These are phyloP conservation scores for Notechis scutatus DNA, from an alignment of 2,113 vertebrate genomes.

Conservation along the genomic window DNA sequence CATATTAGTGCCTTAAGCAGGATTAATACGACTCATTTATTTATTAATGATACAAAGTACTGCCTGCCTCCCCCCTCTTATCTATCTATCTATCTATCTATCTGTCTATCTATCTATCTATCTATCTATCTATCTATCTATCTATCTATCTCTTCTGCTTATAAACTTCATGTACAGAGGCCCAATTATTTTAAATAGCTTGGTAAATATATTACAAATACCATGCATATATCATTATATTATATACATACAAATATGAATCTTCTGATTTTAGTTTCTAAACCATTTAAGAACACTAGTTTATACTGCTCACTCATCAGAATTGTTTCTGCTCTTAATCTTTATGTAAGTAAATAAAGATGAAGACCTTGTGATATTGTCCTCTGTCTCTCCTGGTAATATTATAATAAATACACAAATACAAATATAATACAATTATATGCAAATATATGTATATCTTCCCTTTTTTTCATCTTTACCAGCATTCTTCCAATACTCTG, in stretches of 20 bases:
- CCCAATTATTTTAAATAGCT: background rate
- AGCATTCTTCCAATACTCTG: too few species aligned
- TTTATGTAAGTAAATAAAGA: background rate
- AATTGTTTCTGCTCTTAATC: background rate
- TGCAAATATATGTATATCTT: background rate
- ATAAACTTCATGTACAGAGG: background rate
- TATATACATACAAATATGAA: background rate
- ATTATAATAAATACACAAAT: background rate
- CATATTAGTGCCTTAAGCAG: background rate
- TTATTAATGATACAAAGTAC: background rate
- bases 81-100: accelerated
- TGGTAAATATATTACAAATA: background rate
- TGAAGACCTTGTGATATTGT: background rate
- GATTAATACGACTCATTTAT: background rate
- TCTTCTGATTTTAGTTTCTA: background rate
- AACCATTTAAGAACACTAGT: background rate
- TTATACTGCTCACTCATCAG: background rate
- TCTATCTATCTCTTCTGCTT: background rate
- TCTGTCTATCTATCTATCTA: too few species aligned
- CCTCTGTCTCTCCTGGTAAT: background rate
- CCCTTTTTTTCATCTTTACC: background rate
- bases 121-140: too few species aligned
- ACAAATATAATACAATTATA: background rate
- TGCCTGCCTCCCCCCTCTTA: background rate
- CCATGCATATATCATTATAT: background rate